Base-by-base conservation (phyloP, 2,888 invertebrate genomes). In the Petrolisthes cinctipes region DNA sequence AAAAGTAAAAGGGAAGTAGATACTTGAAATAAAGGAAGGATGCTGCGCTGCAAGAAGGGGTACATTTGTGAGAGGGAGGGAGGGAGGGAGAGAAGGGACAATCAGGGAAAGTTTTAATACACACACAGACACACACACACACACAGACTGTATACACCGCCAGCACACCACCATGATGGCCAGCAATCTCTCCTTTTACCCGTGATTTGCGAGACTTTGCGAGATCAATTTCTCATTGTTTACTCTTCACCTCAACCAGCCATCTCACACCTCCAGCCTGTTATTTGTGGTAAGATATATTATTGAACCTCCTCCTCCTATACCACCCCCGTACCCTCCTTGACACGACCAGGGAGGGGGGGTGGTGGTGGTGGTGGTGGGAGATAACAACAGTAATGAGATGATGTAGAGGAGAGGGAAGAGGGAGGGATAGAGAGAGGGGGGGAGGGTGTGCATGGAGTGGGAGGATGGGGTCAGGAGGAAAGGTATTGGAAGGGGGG, bases 251-350 rank as follows among this genome's bases (percentile, higher is more conserved):
- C 61, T 14, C 61, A 61, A 61, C 61, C 61, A 6, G 7, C 61
- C 61, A 61, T 61, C 61, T 61, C 61, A 61, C 61, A 61, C 61
- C 61, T 61, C 61, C 61, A 61, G 61, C 61, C 61, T 61, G 61
- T 61, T 61, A 61, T 61, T 61, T 61, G 61, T 14, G 6, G 7
- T 9, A 14, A 61, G 61, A 61, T 61, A 61, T 61, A 61, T 61
- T 61, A 61, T 61, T 61, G 61, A n/a, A n/a, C n/a, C n/a, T n/a
- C n/a, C n/a, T n/a, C n/a, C n/a, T n/a, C n/a, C n/a, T n/a, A n/a
- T n/a, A n/a, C n/a, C n/a, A n/a, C n/a, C n/a, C n/a, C n/a, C n/a
- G n/a, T n/a, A n/a, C n/a, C n/a, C n/a, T n/a, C n/a, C n/a, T n/a
- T n/a, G n/a, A n/a, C n/a, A n/a, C n/a, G n/a, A n/a, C n/a, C n/a